A percentile compares a stretch with the other conserved stretches of the same genome.
Conservation (phyloP, 2,797 vertebrate species). For the Epinephelus coioides region DNA sequence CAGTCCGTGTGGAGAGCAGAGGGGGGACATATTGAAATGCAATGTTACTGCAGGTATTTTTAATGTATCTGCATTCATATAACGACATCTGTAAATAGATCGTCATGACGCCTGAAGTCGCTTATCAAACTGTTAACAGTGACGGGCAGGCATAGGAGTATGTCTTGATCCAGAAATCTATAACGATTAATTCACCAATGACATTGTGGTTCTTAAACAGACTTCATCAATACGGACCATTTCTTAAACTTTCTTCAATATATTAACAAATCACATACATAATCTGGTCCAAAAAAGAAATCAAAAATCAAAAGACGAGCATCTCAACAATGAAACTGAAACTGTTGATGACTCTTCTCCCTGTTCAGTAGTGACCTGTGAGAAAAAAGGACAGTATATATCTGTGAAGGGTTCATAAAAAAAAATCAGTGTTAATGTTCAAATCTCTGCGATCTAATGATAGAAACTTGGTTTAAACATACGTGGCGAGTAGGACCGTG, state of each 20-base stretch:
- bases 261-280: conserved; percentile 34
- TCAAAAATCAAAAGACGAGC: conserved; percentile 22
- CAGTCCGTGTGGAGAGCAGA: too few relatives aligned
- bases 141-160: too few relatives aligned
- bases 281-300: conserved; percentile 26
- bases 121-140: too few relatives aligned
- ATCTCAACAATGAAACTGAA: conserved; percentile 44
- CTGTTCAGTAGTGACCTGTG: conserved; percentile 80
- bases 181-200: not conserved
- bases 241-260: conserved; percentile 24
- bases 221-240: not conserved
- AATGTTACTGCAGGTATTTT: too few relatives aligned
- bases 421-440: not conserved
- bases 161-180: too few relatives aligned
- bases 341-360: conserved; percentile 4
- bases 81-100: too few relatives aligned
- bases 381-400: not conserved
- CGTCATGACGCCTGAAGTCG: too few relatives aligned
- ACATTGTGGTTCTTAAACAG: conserved; percentile 1
- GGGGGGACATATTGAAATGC: too few relatives aligned
- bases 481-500: conserved; percentile 95
- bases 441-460: not conserved
- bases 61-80: too few relatives aligned
- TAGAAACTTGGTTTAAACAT: conserved; percentile 70
- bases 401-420: not conserved